phyloP scores from a whole-genome alignment of 1,140 invertebrate genomes.

The Acyrthosiphon pisum region DNA sequence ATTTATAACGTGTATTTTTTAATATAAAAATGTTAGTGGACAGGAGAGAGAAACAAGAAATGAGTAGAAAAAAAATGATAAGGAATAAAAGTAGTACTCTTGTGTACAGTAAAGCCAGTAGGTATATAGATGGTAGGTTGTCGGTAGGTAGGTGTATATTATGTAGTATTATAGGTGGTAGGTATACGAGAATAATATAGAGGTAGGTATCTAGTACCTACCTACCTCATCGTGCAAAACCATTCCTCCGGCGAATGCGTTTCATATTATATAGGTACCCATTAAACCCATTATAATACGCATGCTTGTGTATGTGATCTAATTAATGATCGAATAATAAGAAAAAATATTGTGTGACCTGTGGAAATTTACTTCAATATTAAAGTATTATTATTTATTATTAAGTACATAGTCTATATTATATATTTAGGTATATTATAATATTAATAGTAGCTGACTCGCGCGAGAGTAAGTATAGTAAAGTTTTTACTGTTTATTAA shows the following conservation, averaged over 20 bases:
- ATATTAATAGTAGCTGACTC: too few species aligned
- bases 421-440: too few species aligned
- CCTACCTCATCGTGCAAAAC: not conserved
- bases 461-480: too few species aligned
- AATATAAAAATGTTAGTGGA: not conserved
- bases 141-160: constrained; percentile 6
- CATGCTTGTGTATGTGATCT: not conserved
- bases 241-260: not conserved
- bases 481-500: too few species aligned
- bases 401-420: not conserved
- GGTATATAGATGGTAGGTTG: not conserved
- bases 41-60: not conserved
- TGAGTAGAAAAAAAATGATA: not conserved
- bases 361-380: not conserved
- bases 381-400: not conserved
- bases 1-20: constrained; percentile 25
- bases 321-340: constrained; percentile 12
- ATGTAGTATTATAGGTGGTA: not conserved
- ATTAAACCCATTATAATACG: not conserved
- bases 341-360: not conserved
- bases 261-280: not conserved
- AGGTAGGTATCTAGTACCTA: not conserved
- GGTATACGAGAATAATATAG: not conserved
- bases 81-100: not conserved
- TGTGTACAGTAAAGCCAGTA: not conserved